Conservation (phyloP, 1,140 invertebrate genomes). For the Drosophila sturtevanti region DNA sequence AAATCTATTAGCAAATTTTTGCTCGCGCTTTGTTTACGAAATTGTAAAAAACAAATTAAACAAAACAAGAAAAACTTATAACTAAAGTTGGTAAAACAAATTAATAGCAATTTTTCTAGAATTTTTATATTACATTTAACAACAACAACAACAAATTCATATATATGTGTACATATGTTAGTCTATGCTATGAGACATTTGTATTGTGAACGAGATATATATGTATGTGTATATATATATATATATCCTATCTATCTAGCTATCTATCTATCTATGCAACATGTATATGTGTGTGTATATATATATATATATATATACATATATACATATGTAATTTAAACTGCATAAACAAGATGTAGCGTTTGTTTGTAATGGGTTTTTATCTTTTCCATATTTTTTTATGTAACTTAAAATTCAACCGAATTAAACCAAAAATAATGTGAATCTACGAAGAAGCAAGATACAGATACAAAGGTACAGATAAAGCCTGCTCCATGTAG, state of each 20-base stretch:
- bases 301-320: slow-evolving; percentile 51
- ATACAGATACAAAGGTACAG: slow-evolving; percentile 46
- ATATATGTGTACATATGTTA: slow-evolving; percentile 40
- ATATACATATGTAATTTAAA: slow-evolving; percentile 65
- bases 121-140: slow-evolving; percentile 77
- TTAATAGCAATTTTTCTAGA: slow-evolving; percentile 81
- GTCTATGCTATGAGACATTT: slow-evolving; percentile 48
- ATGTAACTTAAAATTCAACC: slow-evolving; percentile 5
- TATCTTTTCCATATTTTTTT: slow-evolving; percentile 38
- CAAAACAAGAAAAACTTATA: slow-evolving; percentile 54
- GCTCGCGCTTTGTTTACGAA: slow-evolving; percentile 78
- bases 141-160: slow-evolving; percentile 27
- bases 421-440: slow-evolving; percentile 24
- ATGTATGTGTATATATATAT: slow-evolving; percentile 59
- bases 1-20: slow-evolving; percentile 82
- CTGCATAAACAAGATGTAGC: slow-evolving; percentile 59
- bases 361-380: slow-evolving; percentile 51
- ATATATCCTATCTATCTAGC: slow-evolving; percentile 40
- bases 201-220: slow-evolving; percentile 44
- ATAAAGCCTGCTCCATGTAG: slow-evolving; percentile 67
- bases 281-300: slow-evolving; percentile 51
- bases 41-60: slow-evolving; percentile 36
- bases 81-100: slow-evolving; percentile 56
- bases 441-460: not conserved
- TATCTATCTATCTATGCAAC: no score